Evolutionary conservation across 2,888 invertebrate species (phyloP).

Genomic region (Phyto melanocephala): DNA sequence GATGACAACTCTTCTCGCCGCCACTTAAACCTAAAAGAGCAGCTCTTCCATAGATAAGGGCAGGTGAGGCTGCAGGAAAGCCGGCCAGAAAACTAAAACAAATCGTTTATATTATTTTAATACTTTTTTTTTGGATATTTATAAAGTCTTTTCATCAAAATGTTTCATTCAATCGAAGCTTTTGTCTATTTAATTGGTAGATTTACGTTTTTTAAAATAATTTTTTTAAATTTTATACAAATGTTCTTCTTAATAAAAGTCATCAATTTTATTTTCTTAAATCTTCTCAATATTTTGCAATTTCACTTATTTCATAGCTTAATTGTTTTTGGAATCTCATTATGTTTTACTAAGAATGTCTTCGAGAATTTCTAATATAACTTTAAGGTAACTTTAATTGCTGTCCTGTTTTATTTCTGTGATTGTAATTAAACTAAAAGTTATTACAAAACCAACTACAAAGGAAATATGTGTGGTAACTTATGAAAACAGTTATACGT

Average conservation of each 20-base stretch:
- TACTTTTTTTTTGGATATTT: too few species aligned
- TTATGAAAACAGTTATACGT: neutral
- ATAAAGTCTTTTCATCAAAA: too few species aligned
- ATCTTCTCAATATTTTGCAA: neutral
- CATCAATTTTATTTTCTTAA: too few species aligned
- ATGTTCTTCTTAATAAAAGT: too few species aligned
- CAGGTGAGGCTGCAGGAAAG: conserved; percentile 80
- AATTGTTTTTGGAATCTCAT: neutral
- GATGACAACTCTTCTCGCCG: conserved; percentile 75
- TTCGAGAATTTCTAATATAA: neutral
- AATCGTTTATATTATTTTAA: neutral
- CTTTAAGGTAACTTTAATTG: conserved; percentile 7
- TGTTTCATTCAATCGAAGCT: too few species aligned
- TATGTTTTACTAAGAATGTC: neutral
- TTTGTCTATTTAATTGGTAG: too few species aligned
- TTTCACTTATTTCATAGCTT: neutral
- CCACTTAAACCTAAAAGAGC: conserved; percentile 86
- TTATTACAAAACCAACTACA: neutral
- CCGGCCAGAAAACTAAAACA: conserved; percentile 74
- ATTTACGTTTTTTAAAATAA: too few species aligned
- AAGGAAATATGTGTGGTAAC: neutral
- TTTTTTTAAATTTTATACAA: too few species aligned
- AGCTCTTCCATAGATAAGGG: conserved; percentile 87
- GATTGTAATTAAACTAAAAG: conserved; percentile 14
- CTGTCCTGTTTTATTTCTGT: neutral